These are phyloP conservation scores for Dicyrtomina minuta DNA, from an alignment of 2,888 invertebrate species.

Conservation along the genomic window DNA sequence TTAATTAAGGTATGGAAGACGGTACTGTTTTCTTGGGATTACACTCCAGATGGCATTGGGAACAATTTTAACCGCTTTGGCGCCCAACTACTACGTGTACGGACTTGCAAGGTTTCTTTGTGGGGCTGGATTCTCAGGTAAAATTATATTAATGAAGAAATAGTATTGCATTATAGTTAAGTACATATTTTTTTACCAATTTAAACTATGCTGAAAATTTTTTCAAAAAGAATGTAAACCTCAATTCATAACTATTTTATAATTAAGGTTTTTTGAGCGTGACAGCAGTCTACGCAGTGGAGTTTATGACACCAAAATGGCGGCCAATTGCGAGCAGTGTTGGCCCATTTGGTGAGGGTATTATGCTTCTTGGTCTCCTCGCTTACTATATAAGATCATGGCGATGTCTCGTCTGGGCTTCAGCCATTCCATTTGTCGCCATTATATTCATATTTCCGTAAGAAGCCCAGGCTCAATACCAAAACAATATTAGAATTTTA, in stretches of 20 bases:
- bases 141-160: too few relatives aligned
- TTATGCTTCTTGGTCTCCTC: constrained; percentile 39
- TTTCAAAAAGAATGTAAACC: not conserved
- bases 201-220: not conserved
- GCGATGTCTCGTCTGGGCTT: constrained; percentile 36
- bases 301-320: constrained; percentile 47
- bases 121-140: constrained; percentile 42
- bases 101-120: constrained; percentile 41
- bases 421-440: constrained; percentile 35
- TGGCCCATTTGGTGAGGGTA: constrained; percentile 46
- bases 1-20: constrained; percentile 42
- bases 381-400: constrained; percentile 42
- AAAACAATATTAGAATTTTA: too few relatives aligned
- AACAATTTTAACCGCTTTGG: constrained; percentile 31
- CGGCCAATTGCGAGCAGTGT: constrained; percentile 40
- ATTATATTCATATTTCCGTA: constrained; percentile 36
- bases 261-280: constrained; percentile 43
- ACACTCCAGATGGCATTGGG: constrained; percentile 42
- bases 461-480: not conserved
- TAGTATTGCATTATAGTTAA: too few relatives aligned
- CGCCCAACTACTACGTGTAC: constrained; percentile 37
- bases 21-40: constrained; percentile 37
- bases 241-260: not conserved
- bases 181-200: not conserved
- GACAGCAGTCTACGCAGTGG: constrained; percentile 47